A percentile compares a stretch with the other conserved stretches of the same genome.
Evolutionary conservation across 2,797 vertebrate genomes (phyloP).

Genomic region (Crocidura indochinensis): DNA sequence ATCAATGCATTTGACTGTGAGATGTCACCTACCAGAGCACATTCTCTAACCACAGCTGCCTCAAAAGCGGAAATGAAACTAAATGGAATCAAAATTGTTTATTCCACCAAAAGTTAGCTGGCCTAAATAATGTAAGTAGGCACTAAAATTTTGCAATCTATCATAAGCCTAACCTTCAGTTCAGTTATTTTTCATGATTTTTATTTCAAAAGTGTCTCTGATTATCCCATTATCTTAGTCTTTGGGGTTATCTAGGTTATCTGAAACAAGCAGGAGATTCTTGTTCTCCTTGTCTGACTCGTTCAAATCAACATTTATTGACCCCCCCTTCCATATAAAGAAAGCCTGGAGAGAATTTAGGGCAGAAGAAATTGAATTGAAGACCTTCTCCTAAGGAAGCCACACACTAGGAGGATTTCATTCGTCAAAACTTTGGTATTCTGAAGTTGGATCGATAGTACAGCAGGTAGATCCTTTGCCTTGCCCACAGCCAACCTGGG

Average conservation of each 20-base stretch:
- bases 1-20: conserved; percentile 54
- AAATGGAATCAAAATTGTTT: conserved; percentile 31
- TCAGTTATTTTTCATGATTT: neutral
- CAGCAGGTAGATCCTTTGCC: no score
- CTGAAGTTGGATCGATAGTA: neutral
- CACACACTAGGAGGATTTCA: neutral
- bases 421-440: neutral
- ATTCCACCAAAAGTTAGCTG: conserved; percentile 41
- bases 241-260: neutral
- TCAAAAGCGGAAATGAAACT: conserved; percentile 73
- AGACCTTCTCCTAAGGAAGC: conserved; percentile 1
- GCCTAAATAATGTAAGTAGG: conserved; percentile 40
- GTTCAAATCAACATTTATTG: conserved; percentile 5
- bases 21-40: neutral
- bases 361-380: conserved; percentile 29
- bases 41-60: conserved; percentile 70
- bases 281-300: neutral
- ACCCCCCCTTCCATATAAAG: neutral
- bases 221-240: neutral
- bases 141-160: conserved; percentile 10
- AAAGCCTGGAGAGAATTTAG: neutral
- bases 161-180: conserved; percentile 33
- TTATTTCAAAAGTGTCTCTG: conserved; percentile 50
- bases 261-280: conserved; percentile 14
- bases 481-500: no score